Evolutionary conservation across 2,797 vertebrate species (phyloP).

Genomic region (Myotis findleyi): DNA sequence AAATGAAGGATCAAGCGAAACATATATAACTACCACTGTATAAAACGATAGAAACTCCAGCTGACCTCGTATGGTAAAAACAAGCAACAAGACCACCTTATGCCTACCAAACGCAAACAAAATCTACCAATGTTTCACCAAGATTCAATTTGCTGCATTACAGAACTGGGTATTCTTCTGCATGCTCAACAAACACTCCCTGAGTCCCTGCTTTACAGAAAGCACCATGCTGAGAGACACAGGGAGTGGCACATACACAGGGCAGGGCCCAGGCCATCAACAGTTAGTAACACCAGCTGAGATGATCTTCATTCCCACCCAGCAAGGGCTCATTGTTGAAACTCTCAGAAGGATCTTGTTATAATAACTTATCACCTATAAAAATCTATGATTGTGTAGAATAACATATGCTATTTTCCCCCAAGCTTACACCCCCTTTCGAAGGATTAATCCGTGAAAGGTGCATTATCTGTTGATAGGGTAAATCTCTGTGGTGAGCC

Average conservation of each 20-base stretch:
- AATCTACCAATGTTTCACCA: not conserved
- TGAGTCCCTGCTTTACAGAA: not conserved
- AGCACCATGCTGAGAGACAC: not conserved
- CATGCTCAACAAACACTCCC: not conserved
- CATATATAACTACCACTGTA: not conserved
- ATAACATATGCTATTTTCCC: not conserved
- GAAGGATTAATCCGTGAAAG: not conserved
- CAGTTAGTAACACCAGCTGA: not conserved
- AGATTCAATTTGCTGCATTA: not conserved
- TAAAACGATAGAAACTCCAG: not conserved
- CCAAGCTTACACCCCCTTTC: not conserved
- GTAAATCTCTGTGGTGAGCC: not conserved
- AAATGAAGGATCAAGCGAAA: not conserved
- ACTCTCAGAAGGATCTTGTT: not conserved
- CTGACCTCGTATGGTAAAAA: not conserved
- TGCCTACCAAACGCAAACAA: not conserved
- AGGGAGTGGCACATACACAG: rapidly evolving
- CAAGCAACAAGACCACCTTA: not conserved
- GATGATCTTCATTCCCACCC: not conserved
- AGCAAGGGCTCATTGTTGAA: not conserved
- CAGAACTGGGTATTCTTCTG: not conserved
- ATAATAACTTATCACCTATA: not conserved
- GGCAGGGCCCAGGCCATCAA: not conserved
- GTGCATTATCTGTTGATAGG: not conserved
- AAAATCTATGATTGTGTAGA: not conserved